Conservation (phyloP, 2,113 vertebrate genomes). For the Otocyon megalotis region DNA sequence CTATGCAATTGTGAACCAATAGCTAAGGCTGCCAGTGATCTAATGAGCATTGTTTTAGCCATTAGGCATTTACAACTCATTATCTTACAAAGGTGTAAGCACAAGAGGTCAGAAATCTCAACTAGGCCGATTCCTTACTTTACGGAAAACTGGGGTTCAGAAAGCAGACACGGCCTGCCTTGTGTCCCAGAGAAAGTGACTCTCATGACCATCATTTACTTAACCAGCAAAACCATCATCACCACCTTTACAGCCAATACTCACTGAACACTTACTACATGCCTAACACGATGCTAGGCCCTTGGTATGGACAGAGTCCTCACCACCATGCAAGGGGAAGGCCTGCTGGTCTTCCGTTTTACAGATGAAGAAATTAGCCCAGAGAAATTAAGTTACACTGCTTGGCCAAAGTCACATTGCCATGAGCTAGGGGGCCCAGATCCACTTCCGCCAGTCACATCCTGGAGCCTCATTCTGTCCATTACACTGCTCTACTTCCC, state of each 20-base stretch:
- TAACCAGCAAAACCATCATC: not conserved
- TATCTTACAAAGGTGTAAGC: not conserved
- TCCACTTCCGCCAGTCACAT: not conserved
- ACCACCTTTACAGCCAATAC: not conserved
- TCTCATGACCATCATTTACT: not conserved
- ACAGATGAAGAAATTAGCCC: not conserved
- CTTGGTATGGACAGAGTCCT: accelerated
- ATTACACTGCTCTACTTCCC: not conserved
- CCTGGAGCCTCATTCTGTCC: not conserved
- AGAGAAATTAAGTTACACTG: not conserved
- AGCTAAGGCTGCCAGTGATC: not conserved
- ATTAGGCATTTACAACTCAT: not conserved
- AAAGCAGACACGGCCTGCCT: not conserved
- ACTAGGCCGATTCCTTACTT: not conserved
- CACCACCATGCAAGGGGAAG: not conserved
- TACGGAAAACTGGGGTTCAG: not conserved
- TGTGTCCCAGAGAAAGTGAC: not conserved
- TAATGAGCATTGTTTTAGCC: not conserved
- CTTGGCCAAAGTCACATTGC: not conserved
- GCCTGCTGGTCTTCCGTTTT: not conserved
- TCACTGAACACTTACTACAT: not conserved
- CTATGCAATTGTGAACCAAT: not conserved
- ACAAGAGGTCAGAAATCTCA: not conserved
- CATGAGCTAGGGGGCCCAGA: not conserved
- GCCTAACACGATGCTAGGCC: not conserved